Percentiles rank a stretch among this genome's conserved stretches.
Conservation (phyloP, 2,797 vertebrate species). For the Xerus rutilus region DNA sequence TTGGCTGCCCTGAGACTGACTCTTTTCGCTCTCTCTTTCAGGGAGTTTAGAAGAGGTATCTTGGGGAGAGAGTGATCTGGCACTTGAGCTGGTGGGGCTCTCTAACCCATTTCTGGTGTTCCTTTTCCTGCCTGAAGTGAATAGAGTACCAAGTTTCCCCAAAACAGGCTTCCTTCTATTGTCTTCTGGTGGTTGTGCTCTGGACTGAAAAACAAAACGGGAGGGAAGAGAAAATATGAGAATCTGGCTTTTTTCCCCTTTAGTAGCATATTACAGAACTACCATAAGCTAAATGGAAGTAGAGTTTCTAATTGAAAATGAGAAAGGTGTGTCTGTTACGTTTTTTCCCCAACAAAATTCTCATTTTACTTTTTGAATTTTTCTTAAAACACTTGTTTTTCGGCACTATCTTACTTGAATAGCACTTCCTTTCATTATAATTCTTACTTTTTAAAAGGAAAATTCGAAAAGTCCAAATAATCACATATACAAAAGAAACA, state of each 20-base stretch:
- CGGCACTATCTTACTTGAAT: neutral
- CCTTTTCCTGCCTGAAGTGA: conserved; percentile 87
- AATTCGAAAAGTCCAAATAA: neutral
- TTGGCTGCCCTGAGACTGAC: neutral
- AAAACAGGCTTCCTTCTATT: conserved; percentile 89
- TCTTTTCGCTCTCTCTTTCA: conserved; percentile 19
- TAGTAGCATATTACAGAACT: neutral
- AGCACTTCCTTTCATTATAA: neutral
- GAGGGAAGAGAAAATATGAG: conserved; percentile 60
- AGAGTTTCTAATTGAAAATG: neutral
- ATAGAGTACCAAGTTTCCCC: conserved; percentile 89
- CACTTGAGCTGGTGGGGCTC: conserved; percentile 62
- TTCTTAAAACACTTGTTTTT: neutral
- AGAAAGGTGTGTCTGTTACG: neutral
- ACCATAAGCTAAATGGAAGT: neutral
- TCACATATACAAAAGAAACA: neutral
- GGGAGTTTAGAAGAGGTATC: conserved; percentile 34
- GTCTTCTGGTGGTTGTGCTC: conserved; percentile 88
- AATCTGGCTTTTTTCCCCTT: neutral
- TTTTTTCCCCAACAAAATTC: conserved; percentile 39
- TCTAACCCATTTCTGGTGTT: conserved; percentile 84
- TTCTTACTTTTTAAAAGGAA: neutral
- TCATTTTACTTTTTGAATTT: neutral
- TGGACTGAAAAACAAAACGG: conserved; percentile 87
- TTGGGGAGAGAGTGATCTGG: conserved; percentile 52